Evolutionary conservation across 2,113 vertebrate genomes (phyloP).

Genomic region (Myocastor coypus): DNA sequence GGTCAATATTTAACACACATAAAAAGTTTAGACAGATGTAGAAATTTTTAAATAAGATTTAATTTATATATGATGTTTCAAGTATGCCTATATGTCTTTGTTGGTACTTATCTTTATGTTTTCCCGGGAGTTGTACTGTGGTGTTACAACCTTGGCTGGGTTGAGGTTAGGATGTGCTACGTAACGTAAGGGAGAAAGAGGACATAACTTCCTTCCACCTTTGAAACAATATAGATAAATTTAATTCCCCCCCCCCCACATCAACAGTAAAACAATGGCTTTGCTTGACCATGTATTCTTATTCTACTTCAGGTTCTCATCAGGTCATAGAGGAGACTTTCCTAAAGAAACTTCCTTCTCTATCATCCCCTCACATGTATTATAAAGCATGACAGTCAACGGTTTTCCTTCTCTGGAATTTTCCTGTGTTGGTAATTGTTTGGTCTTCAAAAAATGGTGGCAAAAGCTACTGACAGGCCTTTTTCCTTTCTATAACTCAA

Average conservation of each 20-base stretch:
- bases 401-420: slow-evolving; percentile 55
- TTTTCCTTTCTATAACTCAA: slow-evolving; percentile 71
- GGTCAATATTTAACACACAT: background rate
- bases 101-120: background rate
- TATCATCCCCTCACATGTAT: background rate
- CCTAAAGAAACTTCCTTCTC: slow-evolving; percentile 46
- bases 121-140: background rate
- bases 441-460: slow-evolving; percentile 71
- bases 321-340: background rate
- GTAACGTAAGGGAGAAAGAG: background rate
- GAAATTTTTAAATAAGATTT: background rate
- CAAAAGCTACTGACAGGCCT: slow-evolving; percentile 62
- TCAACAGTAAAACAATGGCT: background rate
- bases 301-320: background rate
- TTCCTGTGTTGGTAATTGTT: slow-evolving; percentile 70
- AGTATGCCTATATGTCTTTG: background rate
- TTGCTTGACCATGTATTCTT: background rate
- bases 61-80: background rate
- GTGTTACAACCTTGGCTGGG: background rate
- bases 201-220: background rate
- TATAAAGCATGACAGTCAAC: background rate
- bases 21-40: background rate
- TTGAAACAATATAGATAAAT: background rate
- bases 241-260: background rate
- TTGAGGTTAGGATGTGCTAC: background rate